A percentile compares a stretch with the other conserved stretches of the same genome.
These are phyloP conservation scores for Oreohelix idahoensis DNA, from an alignment of 1,140 invertebrate genomes.

Conservation along the genomic window DNA sequence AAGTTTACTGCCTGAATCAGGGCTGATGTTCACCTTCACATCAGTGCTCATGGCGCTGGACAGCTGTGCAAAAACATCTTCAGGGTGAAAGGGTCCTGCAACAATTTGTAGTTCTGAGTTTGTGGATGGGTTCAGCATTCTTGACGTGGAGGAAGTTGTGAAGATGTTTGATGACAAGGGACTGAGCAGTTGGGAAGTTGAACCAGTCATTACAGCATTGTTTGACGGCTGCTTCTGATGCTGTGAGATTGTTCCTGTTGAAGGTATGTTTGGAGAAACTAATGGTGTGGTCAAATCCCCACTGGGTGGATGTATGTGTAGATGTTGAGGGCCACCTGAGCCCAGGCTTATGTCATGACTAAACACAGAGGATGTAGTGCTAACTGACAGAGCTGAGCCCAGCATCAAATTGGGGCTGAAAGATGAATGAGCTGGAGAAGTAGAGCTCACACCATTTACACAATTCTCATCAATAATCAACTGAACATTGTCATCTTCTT, in stretches of 20 bases:
- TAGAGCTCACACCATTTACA: conserved; percentile 4
- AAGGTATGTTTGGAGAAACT: conserved; percentile 31
- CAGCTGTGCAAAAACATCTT: conserved; percentile 31
- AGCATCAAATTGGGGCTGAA: conserved; percentile 39
- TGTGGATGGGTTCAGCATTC: neutral
- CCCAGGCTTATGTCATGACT: conserved; percentile 1
- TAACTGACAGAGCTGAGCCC: conserved; percentile 9
- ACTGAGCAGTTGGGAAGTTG: conserved; percentile 5
- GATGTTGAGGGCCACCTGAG: neutral
- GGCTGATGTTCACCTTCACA: neutral
- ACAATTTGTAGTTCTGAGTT: conserved; percentile 26
- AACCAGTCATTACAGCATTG: neutral
- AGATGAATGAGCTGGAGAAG: conserved; percentile 21
- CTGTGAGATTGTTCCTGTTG: neutral
- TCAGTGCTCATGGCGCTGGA: neutral
- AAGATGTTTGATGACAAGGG: neutral
- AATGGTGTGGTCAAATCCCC: conserved; percentile 31
- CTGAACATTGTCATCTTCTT: conserved; percentile 40
- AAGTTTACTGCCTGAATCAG: conserved; percentile 5
- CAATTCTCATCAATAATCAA: conserved; percentile 41
- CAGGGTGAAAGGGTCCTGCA: conserved; percentile 18
- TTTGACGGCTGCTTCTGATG: conserved; percentile 4
- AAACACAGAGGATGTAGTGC: conserved; percentile 20
- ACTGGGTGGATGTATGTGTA: neutral
- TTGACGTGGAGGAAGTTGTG: neutral